Base-by-base conservation (phyloP, 1,140 invertebrate species). In the Calycopis cecrops region DNA sequence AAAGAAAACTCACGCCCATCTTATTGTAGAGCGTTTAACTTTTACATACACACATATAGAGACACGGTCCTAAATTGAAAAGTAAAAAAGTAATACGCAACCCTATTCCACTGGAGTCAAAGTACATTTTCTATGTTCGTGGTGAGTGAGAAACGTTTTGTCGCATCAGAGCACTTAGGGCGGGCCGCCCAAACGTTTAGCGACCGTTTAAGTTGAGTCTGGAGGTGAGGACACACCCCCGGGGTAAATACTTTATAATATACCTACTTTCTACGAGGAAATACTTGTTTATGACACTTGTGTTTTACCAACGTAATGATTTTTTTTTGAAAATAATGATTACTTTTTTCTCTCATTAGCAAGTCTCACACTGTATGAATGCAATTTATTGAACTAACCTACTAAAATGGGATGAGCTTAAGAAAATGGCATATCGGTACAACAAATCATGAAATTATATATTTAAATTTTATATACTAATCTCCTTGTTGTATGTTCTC, bases 181-280 rank as follows among this genome's bases (percentile, higher is more conserved):
- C 83, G 83, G 80, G 78, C 83, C 83, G 83, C 83, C 83, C 83
- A 86, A 86, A 78, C 83, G 83, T 85, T 86, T 86, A 86, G 74
- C 83, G 73, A 82, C 66, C 83, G 80, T 84, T 86, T 86, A 83
- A 72, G 75, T 69, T 69, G 73, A 71, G 71, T 65, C 71, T 75
- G 69, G 71, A 84, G 80, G 78, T 82, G 51, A 71, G 71, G 83
- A 83, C 83, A 84, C 83, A 82, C 83, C 83, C 83, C 72, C 77
- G 69, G 68, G 71, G 70, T 57, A 61, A 67, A 55, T 28, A 64
- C 54, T 57, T 42, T 38, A 17, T 54, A 38, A 37, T 9, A 35
- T 55, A 55, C 40, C 6, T 44, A 44, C 14, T 44, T 17, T 44
- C 16, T 6, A 3, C 21, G 21, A 28, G 21, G 21, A 52, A 52